Percentiles rank a stretch among this genome's conserved stretches.
These are phyloP conservation scores for Chrysolina oricalcia DNA, from an alignment of 2,888 invertebrate genomes.

Conservation along the genomic window DNA sequence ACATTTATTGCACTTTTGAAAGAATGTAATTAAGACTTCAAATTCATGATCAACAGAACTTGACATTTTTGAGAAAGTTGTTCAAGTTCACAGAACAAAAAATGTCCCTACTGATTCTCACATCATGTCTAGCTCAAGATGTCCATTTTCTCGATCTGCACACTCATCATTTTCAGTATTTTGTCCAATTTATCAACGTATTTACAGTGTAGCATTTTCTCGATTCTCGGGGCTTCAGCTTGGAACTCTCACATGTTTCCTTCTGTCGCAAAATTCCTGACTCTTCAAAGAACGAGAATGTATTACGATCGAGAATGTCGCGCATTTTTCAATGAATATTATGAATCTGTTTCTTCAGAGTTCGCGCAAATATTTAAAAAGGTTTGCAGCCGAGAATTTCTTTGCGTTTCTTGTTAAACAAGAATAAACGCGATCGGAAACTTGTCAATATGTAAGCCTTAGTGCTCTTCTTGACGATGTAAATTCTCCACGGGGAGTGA, in stretches of 20 bases:
- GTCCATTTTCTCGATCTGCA: background rate
- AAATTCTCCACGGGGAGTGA: slow-evolving; percentile 8
- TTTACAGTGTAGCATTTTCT: background rate
- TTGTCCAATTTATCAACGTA: background rate
- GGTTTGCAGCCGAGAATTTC: slow-evolving; percentile 20
- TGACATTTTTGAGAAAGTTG: too few species aligned
- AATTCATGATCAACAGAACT: too few species aligned
- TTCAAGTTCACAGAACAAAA: too few species aligned
- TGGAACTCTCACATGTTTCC: slow-evolving; percentile 19
- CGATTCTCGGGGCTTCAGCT: background rate
- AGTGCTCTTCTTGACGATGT: slow-evolving; percentile 16
- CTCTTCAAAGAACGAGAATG: slow-evolving; percentile 7
- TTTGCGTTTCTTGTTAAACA: slow-evolving; percentile 22
- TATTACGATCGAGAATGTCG: slow-evolving; percentile 21
- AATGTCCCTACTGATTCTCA: too few species aligned
- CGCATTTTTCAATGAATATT: slow-evolving; percentile 22
- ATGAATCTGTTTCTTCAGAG: slow-evolving; percentile 17
- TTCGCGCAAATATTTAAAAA: slow-evolving; percentile 20
- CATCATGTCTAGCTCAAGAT: background rate
- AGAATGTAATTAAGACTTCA: too few species aligned
- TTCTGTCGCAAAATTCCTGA: slow-evolving; percentile 24
- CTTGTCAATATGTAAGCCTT: slow-evolving; percentile 23
- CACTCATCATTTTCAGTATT: background rate
- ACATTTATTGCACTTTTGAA: too few species aligned
- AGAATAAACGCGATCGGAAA: slow-evolving; percentile 21